Evolutionary conservation across 1,140 invertebrate species (phyloP).

Genomic region (Drosophila navojoa): DNA sequence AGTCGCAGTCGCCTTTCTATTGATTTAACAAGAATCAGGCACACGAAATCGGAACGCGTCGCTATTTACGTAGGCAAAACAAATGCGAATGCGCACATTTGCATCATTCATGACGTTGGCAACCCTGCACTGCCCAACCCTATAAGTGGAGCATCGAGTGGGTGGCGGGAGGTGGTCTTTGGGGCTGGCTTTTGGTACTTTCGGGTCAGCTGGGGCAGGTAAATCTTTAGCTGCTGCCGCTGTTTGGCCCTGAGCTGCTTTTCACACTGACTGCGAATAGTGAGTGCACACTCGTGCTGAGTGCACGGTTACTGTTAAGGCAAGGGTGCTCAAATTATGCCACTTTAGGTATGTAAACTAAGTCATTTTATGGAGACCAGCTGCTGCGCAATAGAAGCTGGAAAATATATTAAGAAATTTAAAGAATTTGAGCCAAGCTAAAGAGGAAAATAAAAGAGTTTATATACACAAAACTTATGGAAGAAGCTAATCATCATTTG

Average conservation of each 20-base stretch:
- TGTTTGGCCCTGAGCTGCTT: constrained; percentile 41
- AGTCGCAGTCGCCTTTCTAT: constrained; percentile 27
- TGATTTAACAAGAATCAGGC: constrained; percentile 50
- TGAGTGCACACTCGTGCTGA: constrained; percentile 23
- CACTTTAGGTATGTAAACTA: not conserved
- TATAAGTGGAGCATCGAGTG: too few relatives aligned
- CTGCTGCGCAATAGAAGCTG: too few relatives aligned
- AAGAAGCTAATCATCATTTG: too few relatives aligned
- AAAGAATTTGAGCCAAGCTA: too few relatives aligned
- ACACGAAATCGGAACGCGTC: constrained; percentile 47
- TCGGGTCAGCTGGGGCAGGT: constrained; percentile 27
- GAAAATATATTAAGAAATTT: too few relatives aligned
- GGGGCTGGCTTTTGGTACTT: not conserved
- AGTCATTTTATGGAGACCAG: too few relatives aligned
- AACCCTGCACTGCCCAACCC: constrained; percentile 26
- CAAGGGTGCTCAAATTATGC: not conserved
- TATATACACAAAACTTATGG: too few relatives aligned
- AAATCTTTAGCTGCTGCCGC: constrained; percentile 12
- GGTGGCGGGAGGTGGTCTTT: not conserved
- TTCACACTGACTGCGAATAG: constrained; percentile 28
- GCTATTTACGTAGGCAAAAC: constrained; percentile 67
- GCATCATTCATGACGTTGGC: constrained; percentile 68
- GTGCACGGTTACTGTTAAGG: not conserved
- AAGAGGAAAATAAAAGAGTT: too few relatives aligned
- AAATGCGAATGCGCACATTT: constrained; percentile 45